phyloP scores from a whole-genome alignment of 1,140 invertebrate genomes.

The Cardiocondyla obscurior region DNA sequence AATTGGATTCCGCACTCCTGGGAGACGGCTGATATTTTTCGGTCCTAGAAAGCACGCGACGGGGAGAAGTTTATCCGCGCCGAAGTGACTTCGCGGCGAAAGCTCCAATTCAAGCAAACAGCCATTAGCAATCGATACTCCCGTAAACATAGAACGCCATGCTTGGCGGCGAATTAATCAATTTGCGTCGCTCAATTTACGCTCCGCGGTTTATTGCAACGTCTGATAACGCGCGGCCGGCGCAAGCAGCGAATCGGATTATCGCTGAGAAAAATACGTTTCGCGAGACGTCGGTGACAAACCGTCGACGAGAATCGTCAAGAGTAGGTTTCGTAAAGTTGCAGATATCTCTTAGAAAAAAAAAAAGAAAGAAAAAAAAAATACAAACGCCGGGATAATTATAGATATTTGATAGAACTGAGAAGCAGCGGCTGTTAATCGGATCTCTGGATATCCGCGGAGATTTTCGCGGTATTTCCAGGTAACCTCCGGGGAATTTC shows the following conservation, averaged over 20 bases:
- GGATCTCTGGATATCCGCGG: slow-evolving; percentile 18
- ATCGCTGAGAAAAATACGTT: not conserved
- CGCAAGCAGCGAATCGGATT: not conserved
- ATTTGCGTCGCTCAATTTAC: slow-evolving; percentile 58
- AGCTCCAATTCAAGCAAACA: slow-evolving; percentile 53
- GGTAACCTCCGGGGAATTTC: not conserved
- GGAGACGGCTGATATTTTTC: slow-evolving; percentile 21
- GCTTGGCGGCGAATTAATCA: slow-evolving; percentile 56
- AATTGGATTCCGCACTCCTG: slow-evolving; percentile 19
- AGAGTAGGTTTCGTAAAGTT: not conserved
- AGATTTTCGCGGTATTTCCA: not conserved
- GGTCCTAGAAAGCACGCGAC: not conserved
- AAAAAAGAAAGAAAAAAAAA: too few relatives aligned
- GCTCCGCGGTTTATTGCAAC: not conserved
- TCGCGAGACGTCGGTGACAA: too few relatives aligned
- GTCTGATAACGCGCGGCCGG: slow-evolving; percentile 5
- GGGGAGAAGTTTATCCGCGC: not conserved
- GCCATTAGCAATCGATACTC: slow-evolving; percentile 67
- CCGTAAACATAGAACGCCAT: slow-evolving; percentile 48
- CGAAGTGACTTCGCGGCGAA: not conserved
- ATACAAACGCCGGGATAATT: not conserved
- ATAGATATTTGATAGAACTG: not conserved
- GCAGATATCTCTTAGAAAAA: not conserved
- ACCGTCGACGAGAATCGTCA: not conserved
- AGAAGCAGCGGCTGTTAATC: not conserved